Percentiles rank a stretch among this genome's conserved stretches.
phyloP scores from a whole-genome alignment of 2,888 invertebrate genomes.

The Yponomeuta sedellus region DNA sequence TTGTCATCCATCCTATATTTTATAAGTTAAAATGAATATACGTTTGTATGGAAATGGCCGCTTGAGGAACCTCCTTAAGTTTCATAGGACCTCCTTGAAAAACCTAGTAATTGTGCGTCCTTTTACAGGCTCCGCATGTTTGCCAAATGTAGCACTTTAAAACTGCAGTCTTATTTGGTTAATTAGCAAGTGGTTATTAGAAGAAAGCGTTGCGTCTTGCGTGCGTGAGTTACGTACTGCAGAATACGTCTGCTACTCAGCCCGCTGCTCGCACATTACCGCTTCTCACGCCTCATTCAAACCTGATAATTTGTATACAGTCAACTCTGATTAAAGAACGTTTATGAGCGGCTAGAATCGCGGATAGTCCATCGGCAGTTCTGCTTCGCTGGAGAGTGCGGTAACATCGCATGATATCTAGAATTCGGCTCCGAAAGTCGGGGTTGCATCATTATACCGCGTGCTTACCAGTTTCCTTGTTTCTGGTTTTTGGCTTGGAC shows the following conservation, averaged over 20 bases:
- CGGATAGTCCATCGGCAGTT: slow-evolving; percentile 1
- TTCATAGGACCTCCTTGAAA: no score
- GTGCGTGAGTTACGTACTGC: background rate
- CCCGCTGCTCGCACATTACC: background rate
- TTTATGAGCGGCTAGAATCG: background rate
- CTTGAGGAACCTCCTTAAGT: no score
- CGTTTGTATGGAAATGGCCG: no score
- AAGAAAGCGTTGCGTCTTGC: slow-evolving; percentile 14
- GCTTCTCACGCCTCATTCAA: background rate
- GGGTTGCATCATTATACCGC: background rate
- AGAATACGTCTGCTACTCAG: background rate
- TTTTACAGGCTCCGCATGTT: no score
- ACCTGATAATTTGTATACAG: background rate
- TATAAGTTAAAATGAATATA: no score
- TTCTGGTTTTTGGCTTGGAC: background rate
- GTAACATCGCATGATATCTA: slow-evolving; percentile 8
- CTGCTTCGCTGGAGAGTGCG: background rate
- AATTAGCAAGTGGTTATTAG: slow-evolving; percentile 9
- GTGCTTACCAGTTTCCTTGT: slow-evolving; percentile 4
- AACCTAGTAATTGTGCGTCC: no score
- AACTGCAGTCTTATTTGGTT: background rate
- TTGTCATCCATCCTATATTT: no score
- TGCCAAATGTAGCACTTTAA: background rate
- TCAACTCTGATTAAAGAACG: background rate
- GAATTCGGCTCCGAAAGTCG: slow-evolving; percentile 6